Evolutionary conservation across 2,888 invertebrate genomes (phyloP).

Genomic region (Drosophila lacicola): DNA sequence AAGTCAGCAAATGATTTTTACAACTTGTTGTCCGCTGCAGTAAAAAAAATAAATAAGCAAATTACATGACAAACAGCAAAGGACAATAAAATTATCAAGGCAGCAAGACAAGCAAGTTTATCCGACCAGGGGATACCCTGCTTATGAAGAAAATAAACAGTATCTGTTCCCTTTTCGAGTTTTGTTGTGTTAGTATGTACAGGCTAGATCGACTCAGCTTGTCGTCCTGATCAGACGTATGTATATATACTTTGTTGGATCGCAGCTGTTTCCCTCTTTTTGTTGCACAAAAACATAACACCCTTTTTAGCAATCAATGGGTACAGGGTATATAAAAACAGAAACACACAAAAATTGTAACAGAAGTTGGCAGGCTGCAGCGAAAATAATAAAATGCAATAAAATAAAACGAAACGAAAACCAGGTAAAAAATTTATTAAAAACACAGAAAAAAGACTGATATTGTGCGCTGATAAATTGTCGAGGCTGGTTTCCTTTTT

Average conservation of each 20-base stretch:
- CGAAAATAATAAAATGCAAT: slow-evolving; percentile 17
- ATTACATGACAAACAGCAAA: slow-evolving; percentile 23
- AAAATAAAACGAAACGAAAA: slow-evolving; percentile 19
- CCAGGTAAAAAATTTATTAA: slow-evolving; percentile 41
- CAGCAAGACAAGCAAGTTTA: slow-evolving; percentile 5
- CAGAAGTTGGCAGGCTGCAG: slow-evolving; percentile 37
- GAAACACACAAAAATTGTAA: slow-evolving; percentile 4
- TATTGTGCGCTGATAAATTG: slow-evolving; percentile 56
- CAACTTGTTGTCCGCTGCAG: slow-evolving; percentile 57
- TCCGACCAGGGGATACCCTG: neutral
- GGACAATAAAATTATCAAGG: slow-evolving; percentile 20
- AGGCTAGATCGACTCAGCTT: no score
- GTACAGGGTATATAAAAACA: no score
- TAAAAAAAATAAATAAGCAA: slow-evolving; percentile 33
- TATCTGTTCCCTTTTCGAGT: no score
- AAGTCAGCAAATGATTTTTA: slow-evolving; percentile 67
- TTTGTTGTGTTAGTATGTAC: no score
- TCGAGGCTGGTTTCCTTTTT: no score
- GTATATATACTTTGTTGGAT: no score
- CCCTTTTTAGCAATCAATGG: no score
- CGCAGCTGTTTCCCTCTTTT: no score
- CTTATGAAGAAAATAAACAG: neutral
- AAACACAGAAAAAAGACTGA: neutral
- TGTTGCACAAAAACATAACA: no score
- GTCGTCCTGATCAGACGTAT: no score